Base-by-base conservation (phyloP, 2,888 invertebrate species). In the Caradrina kadenii region DNA sequence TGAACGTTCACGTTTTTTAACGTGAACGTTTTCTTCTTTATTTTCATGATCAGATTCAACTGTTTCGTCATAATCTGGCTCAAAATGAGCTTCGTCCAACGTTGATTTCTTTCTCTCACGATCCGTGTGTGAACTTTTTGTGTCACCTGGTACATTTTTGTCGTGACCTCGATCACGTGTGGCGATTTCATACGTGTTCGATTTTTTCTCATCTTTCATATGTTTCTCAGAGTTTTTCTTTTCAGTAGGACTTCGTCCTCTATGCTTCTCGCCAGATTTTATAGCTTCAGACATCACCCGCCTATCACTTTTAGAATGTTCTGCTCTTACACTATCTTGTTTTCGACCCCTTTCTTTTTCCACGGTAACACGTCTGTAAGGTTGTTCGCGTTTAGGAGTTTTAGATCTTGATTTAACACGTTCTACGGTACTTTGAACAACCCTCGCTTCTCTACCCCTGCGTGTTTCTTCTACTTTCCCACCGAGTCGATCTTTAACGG, bases 401-500 rank as follows among this genome's bases (percentile, higher is more conserved):
- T 95, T 95, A 11, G 96, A 96, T 69, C 95, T 90, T 2, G 96
- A 94, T 83, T 96, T 96, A 0, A 96, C 96, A 19, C 96, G 92
- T 80, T 96, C 96, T 31, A 96, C 93, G 21, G 96, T 96, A 83
- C 96, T 96, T 62, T 96, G 96, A 13, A 96, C 93, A 19, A 96
- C 89, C 55, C 95, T 91, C 11, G 96, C 93, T 69, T 97, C 97
- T 84, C 96, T 93, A 42, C 92, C 89, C 80, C 94, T 92, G 58
- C 96, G 95, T 15, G 94, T 83, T 78, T 97, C 97, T 73, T 97
- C 97, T 0, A 98, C 96, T 93, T 98, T 97, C 1, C 97, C 97
- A 0, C 98, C 98, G 5, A 98, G 94, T 55, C 98, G 96, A 77
- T 98, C 98, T 90, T 98, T 98, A 0, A 98, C 97, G 0, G 98